Conservation (phyloP, 2,797 vertebrate species). For the Notolepis coatsorum region DNA sequence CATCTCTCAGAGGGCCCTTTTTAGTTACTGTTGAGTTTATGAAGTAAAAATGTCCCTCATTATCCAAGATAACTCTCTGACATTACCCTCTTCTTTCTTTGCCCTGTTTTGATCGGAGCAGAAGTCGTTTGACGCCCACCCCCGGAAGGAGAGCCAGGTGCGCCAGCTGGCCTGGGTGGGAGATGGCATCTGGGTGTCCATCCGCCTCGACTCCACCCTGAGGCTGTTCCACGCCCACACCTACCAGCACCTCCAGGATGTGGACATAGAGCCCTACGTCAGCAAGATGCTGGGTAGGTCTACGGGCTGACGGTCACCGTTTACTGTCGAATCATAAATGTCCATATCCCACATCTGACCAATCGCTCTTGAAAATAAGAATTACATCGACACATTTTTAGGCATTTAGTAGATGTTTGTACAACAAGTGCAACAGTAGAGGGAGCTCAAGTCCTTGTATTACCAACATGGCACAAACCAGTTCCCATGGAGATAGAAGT, state of each 20-base stretch:
- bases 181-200: constrained; percentile 98
- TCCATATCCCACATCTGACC: too few relatives aligned
- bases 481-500: too few relatives aligned
- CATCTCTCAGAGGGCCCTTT: too few relatives aligned
- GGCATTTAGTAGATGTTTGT: too few relatives aligned
- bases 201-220: constrained; percentile 94
- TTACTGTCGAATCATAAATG: background rate
- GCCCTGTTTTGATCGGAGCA: constrained; percentile 50
- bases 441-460: too few relatives aligned
- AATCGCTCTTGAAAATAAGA: too few relatives aligned
- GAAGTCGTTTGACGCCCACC: constrained; percentile 97
- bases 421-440: too few relatives aligned
- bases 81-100: background rate
- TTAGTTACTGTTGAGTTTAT: too few relatives aligned
- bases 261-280: constrained; percentile 98
- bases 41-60: background rate
- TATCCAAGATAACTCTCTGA: background rate
- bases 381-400: too few relatives aligned
- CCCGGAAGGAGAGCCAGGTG: constrained; percentile 96
- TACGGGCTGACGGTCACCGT: background rate
- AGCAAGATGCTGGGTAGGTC: constrained; percentile 97
- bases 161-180: constrained; percentile 97
- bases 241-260: constrained; percentile 96
- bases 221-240: constrained; percentile 96
- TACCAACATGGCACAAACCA: too few relatives aligned